Evolutionary conservation across 1,140 invertebrate species (phyloP).

Genomic region (Lordiphosa collinella): DNA sequence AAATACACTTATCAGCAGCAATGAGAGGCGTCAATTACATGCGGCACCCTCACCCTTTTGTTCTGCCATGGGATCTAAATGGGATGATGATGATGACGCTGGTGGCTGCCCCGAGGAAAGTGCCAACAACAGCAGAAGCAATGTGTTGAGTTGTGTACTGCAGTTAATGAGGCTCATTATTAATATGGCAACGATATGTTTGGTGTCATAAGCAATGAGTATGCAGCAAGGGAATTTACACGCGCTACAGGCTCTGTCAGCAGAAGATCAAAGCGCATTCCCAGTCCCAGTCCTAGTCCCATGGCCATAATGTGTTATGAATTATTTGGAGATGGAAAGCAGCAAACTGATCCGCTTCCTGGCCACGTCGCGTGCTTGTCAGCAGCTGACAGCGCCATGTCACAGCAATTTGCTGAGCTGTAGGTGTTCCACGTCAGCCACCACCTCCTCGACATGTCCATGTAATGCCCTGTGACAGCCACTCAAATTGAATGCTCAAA

Average conservation of each 20-base stretch:
- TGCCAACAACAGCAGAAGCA: slow-evolving; percentile 28
- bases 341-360: slow-evolving; percentile 63
- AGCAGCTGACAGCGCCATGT: slow-evolving; percentile 75
- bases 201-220: slow-evolving; percentile 54
- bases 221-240: slow-evolving; percentile 50
- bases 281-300: slow-evolving; percentile 23
- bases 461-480: slow-evolving; percentile 51
- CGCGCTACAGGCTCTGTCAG: slow-evolving; percentile 44
- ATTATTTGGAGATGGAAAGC: slow-evolving; percentile 45
- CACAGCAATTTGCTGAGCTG: slow-evolving; percentile 69
- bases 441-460: slow-evolving; percentile 40
- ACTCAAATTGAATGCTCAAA: slow-evolving; percentile 67
- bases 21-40: slow-evolving; percentile 69
- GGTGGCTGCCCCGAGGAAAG: slow-evolving; percentile 9
- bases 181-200: slow-evolving; percentile 74
- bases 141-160: slow-evolving; percentile 63
- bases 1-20: slow-evolving; percentile 69
- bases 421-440: slow-evolving; percentile 43
- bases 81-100: too few relatives aligned
- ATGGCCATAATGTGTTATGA: slow-evolving; percentile 71
- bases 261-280: slow-evolving; percentile 58
- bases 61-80: not conserved
- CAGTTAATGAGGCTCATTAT: slow-evolving; percentile 75
- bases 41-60: slow-evolving; percentile 5
- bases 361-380: slow-evolving; percentile 62